These are phyloP conservation scores for Charanyca ferruginea DNA, from an alignment of 2,888 invertebrate species.

Conservation along the genomic window DNA sequence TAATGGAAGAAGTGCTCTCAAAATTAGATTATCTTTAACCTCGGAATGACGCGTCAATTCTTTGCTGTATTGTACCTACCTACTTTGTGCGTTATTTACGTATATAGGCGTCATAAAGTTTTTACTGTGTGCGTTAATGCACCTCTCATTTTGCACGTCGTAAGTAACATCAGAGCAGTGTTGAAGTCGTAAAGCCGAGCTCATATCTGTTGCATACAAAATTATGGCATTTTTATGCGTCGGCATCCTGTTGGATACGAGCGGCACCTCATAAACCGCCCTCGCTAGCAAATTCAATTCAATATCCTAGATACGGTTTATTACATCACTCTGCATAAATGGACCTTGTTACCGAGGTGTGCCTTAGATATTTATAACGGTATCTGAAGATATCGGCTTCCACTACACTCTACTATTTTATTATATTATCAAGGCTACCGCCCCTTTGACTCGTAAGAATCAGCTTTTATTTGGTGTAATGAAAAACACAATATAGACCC, in stretches of 20 bases:
- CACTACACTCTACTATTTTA: constrained; percentile 53
- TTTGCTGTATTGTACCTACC: constrained; percentile 17
- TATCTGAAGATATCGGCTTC: constrained; percentile 55
- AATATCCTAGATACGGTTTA: constrained; percentile 77
- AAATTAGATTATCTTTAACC: constrained; percentile 58
- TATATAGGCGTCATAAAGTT: constrained; percentile 36
- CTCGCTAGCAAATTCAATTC: constrained; percentile 83
- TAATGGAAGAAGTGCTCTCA: constrained; percentile 66
- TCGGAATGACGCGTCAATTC: constrained; percentile 17
- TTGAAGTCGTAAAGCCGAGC: constrained; percentile 70
- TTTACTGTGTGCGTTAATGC: constrained; percentile 57
- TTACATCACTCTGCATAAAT: constrained; percentile 77
- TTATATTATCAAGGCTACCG: constrained; percentile 47
- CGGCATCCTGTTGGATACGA: constrained; percentile 74
- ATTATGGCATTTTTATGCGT: constrained; percentile 85
- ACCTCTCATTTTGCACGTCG: constrained; percentile 57
- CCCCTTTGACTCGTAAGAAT: constrained; percentile 57
- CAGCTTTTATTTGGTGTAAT: constrained; percentile 60
- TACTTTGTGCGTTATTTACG: constrained; percentile 40
- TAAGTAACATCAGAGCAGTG: constrained; percentile 58
- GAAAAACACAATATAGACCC: constrained; percentile 55
- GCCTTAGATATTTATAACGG: constrained; percentile 51
- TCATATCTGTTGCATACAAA: constrained; percentile 84
- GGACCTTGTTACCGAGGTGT: constrained; percentile 64
- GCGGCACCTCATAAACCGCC: constrained; percentile 81